Conservation (phyloP, 2,888 invertebrate species). For the Napeogenes inachia region DNA sequence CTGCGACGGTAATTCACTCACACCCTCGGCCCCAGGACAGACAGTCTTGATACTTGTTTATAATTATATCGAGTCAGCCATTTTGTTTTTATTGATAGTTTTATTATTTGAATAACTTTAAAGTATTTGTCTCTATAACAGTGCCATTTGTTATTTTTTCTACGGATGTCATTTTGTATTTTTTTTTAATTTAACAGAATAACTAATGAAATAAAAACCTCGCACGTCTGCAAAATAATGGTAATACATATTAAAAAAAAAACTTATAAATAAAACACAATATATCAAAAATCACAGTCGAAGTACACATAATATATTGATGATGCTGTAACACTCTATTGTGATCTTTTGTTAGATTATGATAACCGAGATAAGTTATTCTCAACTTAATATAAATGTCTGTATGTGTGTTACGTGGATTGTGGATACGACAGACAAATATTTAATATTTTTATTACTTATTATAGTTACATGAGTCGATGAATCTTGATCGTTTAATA, state of each 20-base stretch:
- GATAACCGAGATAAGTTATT: constrained; percentile 75
- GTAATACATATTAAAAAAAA: constrained; percentile 4
- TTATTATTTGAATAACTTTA: neutral
- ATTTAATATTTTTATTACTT: neutral
- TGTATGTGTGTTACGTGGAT: constrained; percentile 33
- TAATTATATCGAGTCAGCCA: neutral
- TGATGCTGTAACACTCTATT: constrained; percentile 74
- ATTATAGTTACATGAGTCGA: too few relatives aligned
- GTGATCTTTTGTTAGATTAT: constrained; percentile 76
- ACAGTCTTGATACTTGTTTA: constrained; percentile 45
- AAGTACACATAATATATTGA: constrained; percentile 60
- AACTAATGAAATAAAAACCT: too few relatives aligned
- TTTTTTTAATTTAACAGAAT: neutral
- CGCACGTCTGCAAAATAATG: neutral
- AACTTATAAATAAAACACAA: constrained; percentile 16
- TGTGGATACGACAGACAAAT: constrained; percentile 41
- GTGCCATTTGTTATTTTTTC: too few relatives aligned
- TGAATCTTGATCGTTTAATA: too few relatives aligned
- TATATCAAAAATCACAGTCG: constrained; percentile 48
- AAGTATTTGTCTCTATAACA: too few relatives aligned
- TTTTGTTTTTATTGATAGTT: constrained; percentile 3
- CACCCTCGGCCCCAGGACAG: constrained; percentile 44
- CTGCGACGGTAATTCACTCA: constrained; percentile 70
- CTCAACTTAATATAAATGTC: constrained; percentile 69
- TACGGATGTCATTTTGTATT: neutral